Percentiles rank a stretch among this genome's conserved stretches.
Conservation (phyloP, 2,113 vertebrate species). For the Ascaphus truei region DNA sequence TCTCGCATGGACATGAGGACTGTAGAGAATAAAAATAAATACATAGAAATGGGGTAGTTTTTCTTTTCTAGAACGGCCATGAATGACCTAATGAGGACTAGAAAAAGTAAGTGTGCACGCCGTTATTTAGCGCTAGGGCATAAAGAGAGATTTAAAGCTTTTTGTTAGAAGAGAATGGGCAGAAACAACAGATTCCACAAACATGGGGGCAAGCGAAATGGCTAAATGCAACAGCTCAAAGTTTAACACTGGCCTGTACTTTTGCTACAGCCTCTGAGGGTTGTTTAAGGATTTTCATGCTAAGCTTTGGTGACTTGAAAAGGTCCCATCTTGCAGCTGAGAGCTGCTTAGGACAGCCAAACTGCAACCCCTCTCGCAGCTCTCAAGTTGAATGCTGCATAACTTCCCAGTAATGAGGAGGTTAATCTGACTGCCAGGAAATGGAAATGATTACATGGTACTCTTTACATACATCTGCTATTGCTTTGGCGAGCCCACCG, state of each 20-base stretch:
- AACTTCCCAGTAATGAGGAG: too few relatives aligned
- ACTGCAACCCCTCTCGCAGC: background rate
- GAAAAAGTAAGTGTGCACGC: slow-evolving; percentile 86
- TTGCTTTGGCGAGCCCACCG: too few relatives aligned
- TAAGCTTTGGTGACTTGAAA: slow-evolving; percentile 9
- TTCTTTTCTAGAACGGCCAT: slow-evolving; percentile 86
- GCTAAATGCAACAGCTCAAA: slow-evolving; percentile 54
- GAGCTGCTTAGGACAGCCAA: background rate
- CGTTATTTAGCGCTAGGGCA: slow-evolving; percentile 78
- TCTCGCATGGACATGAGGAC: slow-evolving; percentile 88
- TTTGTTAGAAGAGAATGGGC: slow-evolving; percentile 71
- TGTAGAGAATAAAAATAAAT: slow-evolving; percentile 63
- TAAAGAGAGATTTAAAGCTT: slow-evolving; percentile 85
- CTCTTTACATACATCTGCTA: too few relatives aligned
- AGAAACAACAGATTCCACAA: slow-evolving; percentile 70
- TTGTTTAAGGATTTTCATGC: background rate
- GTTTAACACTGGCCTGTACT: slow-evolving; percentile 47
- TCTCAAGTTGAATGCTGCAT: background rate
- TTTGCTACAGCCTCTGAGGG: background rate
- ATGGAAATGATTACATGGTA: too few relatives aligned
- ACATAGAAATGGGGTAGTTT: slow-evolving; percentile 64
- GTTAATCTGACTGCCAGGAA: too few relatives aligned
- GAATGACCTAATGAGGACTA: slow-evolving; percentile 88
- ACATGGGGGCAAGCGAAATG: slow-evolving; percentile 67
- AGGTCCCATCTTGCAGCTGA: background rate